Base-by-base conservation (phyloP, 2,797 vertebrate species). In the Selene dorsalis region DNA sequence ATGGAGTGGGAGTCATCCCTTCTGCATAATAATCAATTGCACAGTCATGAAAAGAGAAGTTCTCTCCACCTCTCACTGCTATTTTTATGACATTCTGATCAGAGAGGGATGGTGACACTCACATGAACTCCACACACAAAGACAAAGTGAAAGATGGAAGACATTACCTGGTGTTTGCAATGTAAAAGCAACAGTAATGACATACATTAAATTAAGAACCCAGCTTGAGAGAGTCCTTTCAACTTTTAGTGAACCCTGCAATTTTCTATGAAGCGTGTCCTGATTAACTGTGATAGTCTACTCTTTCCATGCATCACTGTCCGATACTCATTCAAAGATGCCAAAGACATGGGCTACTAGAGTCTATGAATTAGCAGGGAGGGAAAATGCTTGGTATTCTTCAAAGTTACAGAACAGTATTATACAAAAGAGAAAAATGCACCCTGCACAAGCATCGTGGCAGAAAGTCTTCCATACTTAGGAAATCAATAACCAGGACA, bases 331-430 rank as follows among this genome's bases (percentile, higher is more conserved):
- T 93, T 80, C 80, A 70, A 88, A 84, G 87, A 95, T 59, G 26
- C 55, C 48, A 61, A 80, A 75, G n/a, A 60, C 16, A 22, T 26
- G 16, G 92, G 93, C 94, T 94, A 93, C 92, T 91, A 93, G 93
- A 93, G 60, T 77, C 91, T 93, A 93, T 85, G 89, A 94, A 96
- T 94, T 95, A 93, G 90, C 66, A 89, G 95, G 94, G 93, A 94
- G 90, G 84, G 85, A 93, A 94, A 95, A 73, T 93, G 91, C 88
- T 90, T 86, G 86, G 93, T 92, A 71, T 86, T 89, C 90, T 77
- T 93, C 91, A 88, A 88, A 87, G 94, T 92, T 91, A 91, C n/a
- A 30, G 22, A n/a, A 67, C 88, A 92, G 92, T 79, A 90, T 53
- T 55, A 28, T 20, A 57, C 22, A 41, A 48, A 67, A 52, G 10